phyloP scores from a whole-genome alignment of 2,797 vertebrate species.

The Myripristis jacobus region DNA sequence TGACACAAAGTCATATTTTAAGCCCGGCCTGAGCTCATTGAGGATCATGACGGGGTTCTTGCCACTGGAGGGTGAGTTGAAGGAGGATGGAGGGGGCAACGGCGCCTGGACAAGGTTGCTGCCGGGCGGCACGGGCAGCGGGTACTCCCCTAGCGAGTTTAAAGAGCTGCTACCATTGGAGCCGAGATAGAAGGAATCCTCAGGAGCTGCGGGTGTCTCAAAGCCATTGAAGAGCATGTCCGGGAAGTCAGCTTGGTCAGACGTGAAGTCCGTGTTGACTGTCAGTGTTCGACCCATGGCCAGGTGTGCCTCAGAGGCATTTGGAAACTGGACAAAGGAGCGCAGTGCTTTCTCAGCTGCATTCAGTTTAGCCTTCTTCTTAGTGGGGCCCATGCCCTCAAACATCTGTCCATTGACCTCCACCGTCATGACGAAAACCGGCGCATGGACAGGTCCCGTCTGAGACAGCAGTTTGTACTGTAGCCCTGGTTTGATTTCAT shows the following conservation, averaged over 20 bases:
- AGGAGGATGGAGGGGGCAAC: constrained; percentile 84
- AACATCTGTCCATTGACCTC: constrained; percentile 97
- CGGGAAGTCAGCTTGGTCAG: constrained; percentile 96
- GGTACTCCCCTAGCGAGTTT: constrained; percentile 88
- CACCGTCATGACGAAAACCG: constrained; percentile 96
- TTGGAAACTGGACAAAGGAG: constrained; percentile 98
- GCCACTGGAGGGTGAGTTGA: constrained; percentile 88
- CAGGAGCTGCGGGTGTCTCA: constrained; percentile 88
- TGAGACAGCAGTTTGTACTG: constrained; percentile 96
- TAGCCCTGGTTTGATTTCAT: constrained; percentile 95
- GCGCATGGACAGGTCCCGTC: constrained; percentile 95
- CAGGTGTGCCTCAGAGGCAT: constrained; percentile 95
- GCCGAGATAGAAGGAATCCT: constrained; percentile 89
- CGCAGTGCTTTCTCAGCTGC: constrained; percentile 95
- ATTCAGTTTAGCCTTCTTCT: constrained; percentile 97
- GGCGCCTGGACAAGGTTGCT: constrained; percentile 89
- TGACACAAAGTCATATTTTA: constrained; percentile 97
- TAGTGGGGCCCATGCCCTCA: constrained; percentile 95
- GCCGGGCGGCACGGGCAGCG: constrained; percentile 81
- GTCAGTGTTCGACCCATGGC: constrained; percentile 96
- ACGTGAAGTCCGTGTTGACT: constrained; percentile 95
- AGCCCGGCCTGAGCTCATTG: constrained; percentile 95
- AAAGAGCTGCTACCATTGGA: constrained; percentile 92
- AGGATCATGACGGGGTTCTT: constrained; percentile 99
- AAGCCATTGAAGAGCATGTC: constrained; percentile 98